phyloP scores from a whole-genome alignment of 2,113 vertebrate genomes.

The Phylloscopus trochilus region DNA sequence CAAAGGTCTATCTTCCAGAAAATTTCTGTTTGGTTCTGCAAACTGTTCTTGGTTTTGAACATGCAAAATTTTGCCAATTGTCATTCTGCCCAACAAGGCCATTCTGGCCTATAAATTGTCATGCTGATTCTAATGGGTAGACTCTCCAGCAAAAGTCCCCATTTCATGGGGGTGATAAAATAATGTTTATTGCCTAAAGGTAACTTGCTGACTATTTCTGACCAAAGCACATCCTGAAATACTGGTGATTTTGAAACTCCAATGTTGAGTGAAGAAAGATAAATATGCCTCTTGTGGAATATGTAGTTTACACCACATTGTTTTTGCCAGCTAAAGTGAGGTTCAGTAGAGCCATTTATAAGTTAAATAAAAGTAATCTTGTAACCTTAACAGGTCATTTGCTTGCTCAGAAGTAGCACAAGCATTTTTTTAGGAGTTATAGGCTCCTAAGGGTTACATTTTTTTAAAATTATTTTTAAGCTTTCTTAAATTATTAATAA shows the following conservation, averaged over 20 bases:
- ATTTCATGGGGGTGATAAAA: background rate
- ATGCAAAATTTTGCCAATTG: background rate
- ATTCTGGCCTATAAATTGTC: background rate
- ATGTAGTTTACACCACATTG: background rate
- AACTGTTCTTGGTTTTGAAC: background rate
- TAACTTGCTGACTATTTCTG: background rate
- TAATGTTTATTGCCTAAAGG: background rate
- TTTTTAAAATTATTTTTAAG: background rate
- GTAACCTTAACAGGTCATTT: background rate
- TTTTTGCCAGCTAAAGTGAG: background rate
- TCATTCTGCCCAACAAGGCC: background rate
- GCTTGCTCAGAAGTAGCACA: background rate
- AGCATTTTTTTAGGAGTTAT: background rate
- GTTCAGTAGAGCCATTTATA: background rate
- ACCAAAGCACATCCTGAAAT: background rate
- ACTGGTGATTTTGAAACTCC: background rate
- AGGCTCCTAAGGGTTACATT: background rate
- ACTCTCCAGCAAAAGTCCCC: accelerated
- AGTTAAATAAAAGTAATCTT: background rate
- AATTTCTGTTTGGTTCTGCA: background rate
- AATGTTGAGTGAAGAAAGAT: background rate
- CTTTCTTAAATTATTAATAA: background rate
- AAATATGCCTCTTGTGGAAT: background rate
- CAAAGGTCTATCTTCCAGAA: background rate
- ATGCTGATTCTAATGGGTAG: background rate